A percentile compares a stretch with the other conserved stretches of the same genome.
These are phyloP conservation scores for Drosophila jambulina DNA, from an alignment of 1,140 invertebrate species.

Conservation along the genomic window DNA sequence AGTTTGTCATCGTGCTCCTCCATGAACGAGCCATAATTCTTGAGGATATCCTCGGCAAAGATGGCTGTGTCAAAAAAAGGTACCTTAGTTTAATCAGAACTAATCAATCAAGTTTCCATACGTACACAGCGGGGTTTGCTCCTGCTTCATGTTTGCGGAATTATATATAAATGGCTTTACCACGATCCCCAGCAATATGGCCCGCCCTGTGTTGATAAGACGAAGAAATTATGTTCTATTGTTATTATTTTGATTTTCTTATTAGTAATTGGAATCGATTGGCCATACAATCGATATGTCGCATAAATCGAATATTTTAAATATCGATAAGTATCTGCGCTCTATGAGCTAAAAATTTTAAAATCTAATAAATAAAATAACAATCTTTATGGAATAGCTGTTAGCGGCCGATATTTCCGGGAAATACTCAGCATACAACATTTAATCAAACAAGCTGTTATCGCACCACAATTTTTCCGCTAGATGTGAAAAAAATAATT, in stretches of 20 bases:
- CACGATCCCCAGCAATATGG: background rate
- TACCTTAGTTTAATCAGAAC: background rate
- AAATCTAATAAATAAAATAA: too few species aligned
- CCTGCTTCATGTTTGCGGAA: constrained; percentile 24
- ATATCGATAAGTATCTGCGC: background rate
- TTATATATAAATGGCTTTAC: background rate
- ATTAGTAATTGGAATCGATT: constrained; percentile 19
- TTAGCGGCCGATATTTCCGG: too few species aligned
- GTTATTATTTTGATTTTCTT: constrained; percentile 29
- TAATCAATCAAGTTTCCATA: background rate
- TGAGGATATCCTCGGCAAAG: constrained; percentile 78
- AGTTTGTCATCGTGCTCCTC: constrained; percentile 64
- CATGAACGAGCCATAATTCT: constrained; percentile 72
- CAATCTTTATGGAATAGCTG: too few species aligned
- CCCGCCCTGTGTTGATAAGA: background rate
- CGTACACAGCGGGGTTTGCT: constrained; percentile 36
- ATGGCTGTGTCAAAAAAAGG: constrained; percentile 43
- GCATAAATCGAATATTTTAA: too few species aligned
- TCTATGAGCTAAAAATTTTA: background rate
- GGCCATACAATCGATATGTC: background rate
- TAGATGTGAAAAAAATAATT: background rate
- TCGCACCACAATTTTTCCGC: too few species aligned
- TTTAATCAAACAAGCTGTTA: too few species aligned
- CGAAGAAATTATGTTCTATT: background rate
- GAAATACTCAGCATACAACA: background rate